Evolutionary conservation across 2,888 invertebrate genomes (phyloP), one percentile per base, ranked within the genome.

Genomic region (Notodonta dromedarius): DNA sequence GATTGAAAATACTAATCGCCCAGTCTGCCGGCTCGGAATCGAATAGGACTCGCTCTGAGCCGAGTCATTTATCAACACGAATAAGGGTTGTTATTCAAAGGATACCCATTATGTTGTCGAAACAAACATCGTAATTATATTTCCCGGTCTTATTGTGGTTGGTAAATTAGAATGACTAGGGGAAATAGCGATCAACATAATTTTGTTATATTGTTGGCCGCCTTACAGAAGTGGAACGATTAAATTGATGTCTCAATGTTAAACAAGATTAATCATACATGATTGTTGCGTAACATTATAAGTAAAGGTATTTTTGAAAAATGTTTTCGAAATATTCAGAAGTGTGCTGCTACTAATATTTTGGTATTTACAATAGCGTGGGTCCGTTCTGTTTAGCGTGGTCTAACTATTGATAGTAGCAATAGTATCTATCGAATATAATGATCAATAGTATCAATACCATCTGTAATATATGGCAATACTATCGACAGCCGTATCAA

Each of bases 1-100:
- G 48, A 54, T 48, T 35, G 44, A 59, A 59, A 55, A 48, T 39
- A 48, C 54, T 55, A 59, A 59, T 59, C 55, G 55, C 8, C n/a
- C 13, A 12, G 51, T 52, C 52, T 11, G 48, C 50, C 14, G 39
- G 14, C 24, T 39, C 39, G 39, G 39, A 54, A 54, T 54, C 39
- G 39, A 39, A 39, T 39, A 39, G 39, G 16, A 54, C 35, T 54
- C 9, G 35, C 39, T 7, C 52, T 9, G 52, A 52, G 39, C 54
- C n/a, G 39, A n/a, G 32, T 14, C 39, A 54, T 54, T 39, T 54
- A 39, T 54, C 54, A 54, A 54, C 8, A 6, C 54, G 13, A 14
- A 39, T 13, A 14, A 13, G 54, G 54, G n/a, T 35, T 39, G n/a
- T 32, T 13, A 39, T 39, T 54, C 54, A 54, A 39, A 54, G 39